Base-by-base conservation (phyloP, 1,140 invertebrate genomes). In the Nasonia vitripennis region DNA sequence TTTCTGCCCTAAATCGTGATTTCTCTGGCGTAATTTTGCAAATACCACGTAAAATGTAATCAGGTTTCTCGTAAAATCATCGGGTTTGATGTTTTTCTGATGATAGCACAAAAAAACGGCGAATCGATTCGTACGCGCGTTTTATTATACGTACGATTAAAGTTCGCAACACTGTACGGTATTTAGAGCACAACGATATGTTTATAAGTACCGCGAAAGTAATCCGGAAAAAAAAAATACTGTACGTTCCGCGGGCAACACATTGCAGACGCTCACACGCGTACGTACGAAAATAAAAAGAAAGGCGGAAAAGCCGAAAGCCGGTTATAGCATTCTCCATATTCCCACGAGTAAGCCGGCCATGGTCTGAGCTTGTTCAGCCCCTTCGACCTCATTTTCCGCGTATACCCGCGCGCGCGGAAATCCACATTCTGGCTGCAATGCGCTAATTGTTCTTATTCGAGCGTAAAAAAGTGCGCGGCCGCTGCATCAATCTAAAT, bases 301-400 rank as follows among this genome's bases (percentile, higher is more conserved):
- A 34, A 67, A 17, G 14, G 14, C 27, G 10, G 27, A 70, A 37
- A 37, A 70, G 67, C 67, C 7, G 67, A 20, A 23, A 70, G 68
- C 27, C 10, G 68, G 23, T 71, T 31, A 34, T 12, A n/a, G 68
- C 62, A 20, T 79, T 55, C 27, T 41, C 27, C 27, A 67, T 67
- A 62, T 31, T 81, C 79, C 23, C 79, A n/a, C 6, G 79, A 71
- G 67, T 81, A 45, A 62, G 27, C 78, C 55, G n/a, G 4, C 14
- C 55, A 37, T 34, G 10, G 48, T 79, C 34, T 67, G 7, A 79
- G 17, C 78, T 31, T 51, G 23, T 81, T 81, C 31, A 81, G 20
- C 67, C 79, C 11, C 67, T 71, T 81, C 79, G 79, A 81, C 79
- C 79, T 81, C 67, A 71, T 81, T 81, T 71, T 37, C 45, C 34